Conservation (phyloP, 1,140 invertebrate genomes). For the Araneus ventricosus region DNA sequence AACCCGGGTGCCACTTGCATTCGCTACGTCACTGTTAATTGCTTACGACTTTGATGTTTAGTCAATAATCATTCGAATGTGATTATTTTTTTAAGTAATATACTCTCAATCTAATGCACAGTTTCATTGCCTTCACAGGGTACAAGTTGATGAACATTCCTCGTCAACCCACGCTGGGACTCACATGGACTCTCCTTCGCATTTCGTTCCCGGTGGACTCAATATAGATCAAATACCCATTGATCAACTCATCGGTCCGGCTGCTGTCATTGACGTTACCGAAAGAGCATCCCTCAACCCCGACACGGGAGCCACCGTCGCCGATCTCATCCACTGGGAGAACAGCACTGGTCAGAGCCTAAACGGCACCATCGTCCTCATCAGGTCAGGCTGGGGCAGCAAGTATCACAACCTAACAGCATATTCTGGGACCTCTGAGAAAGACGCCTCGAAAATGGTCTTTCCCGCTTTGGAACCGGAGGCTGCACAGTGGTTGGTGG, state of each 20-base stretch:
- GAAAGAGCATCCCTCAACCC: slow-evolving; percentile 74
- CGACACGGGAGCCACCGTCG: slow-evolving; percentile 76
- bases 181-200: slow-evolving; percentile 85
- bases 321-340: slow-evolving; percentile 77
- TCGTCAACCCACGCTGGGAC: slow-evolving; percentile 83
- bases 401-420: slow-evolving; percentile 67
- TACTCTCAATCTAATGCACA: background rate
- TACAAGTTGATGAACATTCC: slow-evolving; percentile 13
- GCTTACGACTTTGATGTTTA: too few species aligned
- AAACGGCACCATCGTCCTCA: slow-evolving; percentile 76
- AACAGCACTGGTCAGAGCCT: slow-evolving; percentile 75
- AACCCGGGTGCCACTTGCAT: too few species aligned
- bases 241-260: slow-evolving; percentile 77
- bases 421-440: slow-evolving; percentile 15
- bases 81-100: background rate
- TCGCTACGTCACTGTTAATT: too few species aligned
- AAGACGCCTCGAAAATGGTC: slow-evolving; percentile 46
- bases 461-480: slow-evolving; percentile 82
- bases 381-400: slow-evolving; percentile 78
- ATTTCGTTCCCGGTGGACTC: slow-evolving; percentile 82
- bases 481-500: slow-evolving; percentile 83
- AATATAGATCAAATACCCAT: slow-evolving; percentile 77
- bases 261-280: slow-evolving; percentile 71
- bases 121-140: background rate
- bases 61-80: too few species aligned